Evolutionary conservation across 2,888 invertebrate genomes (phyloP), one percentile per base, ranked within the genome.

Genomic region (Yponomeuta evonymella): DNA sequence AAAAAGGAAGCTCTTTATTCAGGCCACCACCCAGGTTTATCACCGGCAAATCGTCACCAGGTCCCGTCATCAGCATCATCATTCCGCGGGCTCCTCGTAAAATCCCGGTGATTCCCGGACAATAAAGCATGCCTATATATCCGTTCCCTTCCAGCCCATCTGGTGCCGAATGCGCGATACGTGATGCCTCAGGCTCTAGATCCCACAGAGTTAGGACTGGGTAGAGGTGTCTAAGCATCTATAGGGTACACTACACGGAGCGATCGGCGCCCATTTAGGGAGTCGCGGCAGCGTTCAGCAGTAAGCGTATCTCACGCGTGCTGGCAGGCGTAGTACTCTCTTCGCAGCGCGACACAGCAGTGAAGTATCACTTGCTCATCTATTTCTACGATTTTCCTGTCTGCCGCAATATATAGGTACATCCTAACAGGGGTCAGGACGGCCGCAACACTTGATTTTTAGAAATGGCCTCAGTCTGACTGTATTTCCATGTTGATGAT

Each of bases 141-240:
- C 29, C 36, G 62, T 36, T 43, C 43, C 70, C 36, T 70, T 58
- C 43, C 65, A 66, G 48, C 65, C 66, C 70, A 51, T 63, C 63
- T 63, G 75, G 79, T 77, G 79, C 77, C 79, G 83, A 86, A 88
- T 88, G 87, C 82, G 79, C 80, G 75, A 78, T 82, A 89, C 88
- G 89, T 89, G 88, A 85, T 82, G 75, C 80, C 78, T 75, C 74
- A 78, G 77, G 78, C 75, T 80, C 77, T 81, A 78, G 77, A 73
- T 36, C 29, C 65, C n/a, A 23, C 68, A 36, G 0, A 69, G 69
- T 2, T 23, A 23, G 10, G 30, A 69, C 10, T 29, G 4, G n/a
- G 6, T 69, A 51, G 69, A 69, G 23, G 43, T 29, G 36, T 2
- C 10, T 4, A 15, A 65, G 51, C 15, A 12, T 2, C 51, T 15